Conservation (phyloP, 2,113 vertebrate species). For the Noctilio leporinus region DNA sequence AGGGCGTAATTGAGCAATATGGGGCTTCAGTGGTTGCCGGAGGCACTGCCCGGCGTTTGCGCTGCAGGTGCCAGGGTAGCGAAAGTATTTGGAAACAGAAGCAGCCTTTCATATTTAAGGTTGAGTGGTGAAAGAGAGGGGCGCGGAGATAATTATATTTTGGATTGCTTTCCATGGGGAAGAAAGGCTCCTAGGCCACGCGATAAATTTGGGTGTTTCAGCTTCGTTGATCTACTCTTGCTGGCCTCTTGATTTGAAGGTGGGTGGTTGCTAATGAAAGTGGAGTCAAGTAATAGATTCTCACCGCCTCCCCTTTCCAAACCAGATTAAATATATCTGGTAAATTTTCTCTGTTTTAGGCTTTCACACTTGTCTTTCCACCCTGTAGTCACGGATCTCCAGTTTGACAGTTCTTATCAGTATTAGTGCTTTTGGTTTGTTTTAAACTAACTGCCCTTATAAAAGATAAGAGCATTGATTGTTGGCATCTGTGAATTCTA, state of each 20-base stretch:
- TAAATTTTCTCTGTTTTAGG: background rate
- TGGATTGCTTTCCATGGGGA: slow-evolving; percentile 18
- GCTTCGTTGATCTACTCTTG: slow-evolving; percentile 28
- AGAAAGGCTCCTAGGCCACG: slow-evolving; percentile 60
- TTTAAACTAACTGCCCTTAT: slow-evolving; percentile 16
- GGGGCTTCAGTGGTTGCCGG: background rate
- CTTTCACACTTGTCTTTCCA: slow-evolving; percentile 25
- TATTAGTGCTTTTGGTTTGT: slow-evolving; percentile 8
- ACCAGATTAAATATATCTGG: background rate
- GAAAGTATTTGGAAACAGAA: slow-evolving; percentile 27
- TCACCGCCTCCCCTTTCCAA: background rate
- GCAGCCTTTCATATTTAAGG: slow-evolving; percentile 27
- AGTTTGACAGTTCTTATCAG: slow-evolving; percentile 65
- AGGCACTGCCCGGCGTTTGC: slow-evolving; percentile 18
- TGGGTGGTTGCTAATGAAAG: slow-evolving; percentile 17
- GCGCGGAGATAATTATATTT: slow-evolving; percentile 31
- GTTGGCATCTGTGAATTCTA: slow-evolving; percentile 20
- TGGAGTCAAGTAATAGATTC: background rate
- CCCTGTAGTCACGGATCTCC: background rate
- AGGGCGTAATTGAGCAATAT: slow-evolving; percentile 45
- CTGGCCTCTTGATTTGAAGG: slow-evolving; percentile 27
- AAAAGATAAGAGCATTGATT: slow-evolving; percentile 36
- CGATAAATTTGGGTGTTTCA: slow-evolving; percentile 48
- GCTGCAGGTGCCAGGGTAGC: slow-evolving; percentile 19
- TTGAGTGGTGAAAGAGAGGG: slow-evolving; percentile 4